Evolutionary conservation across 2,113 vertebrate species (phyloP), one percentile per base, ranked within the genome.

Genomic region (Apaloderma vittatum): DNA sequence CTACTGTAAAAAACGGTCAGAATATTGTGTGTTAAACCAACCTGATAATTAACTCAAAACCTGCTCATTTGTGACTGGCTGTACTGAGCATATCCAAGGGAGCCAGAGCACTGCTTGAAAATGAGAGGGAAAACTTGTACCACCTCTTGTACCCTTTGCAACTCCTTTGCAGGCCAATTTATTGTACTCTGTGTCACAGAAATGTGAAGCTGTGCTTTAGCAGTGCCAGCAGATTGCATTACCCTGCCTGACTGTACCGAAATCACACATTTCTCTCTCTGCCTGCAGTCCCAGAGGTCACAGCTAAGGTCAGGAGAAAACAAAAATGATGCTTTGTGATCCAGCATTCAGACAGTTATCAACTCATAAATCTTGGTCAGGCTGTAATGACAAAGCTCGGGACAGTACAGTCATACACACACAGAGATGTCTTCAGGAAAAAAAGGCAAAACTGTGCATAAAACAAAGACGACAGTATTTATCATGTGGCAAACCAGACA

Each of bases 311-410:
- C 89, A 94, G 96, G 75, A 91, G 90, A 95, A 80, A 97, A 97
- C 93, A 98, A 94, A 98, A 98, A 87, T 58, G 63, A 92, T 89
- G 97, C 92, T 97, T 97, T 97, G 96, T 97, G 94, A 95, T 96
- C 91, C 97, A 97, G 93, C 80, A 12, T 95, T 97, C 79, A 97
- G 94, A 93, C 96, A 97, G 96, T 95, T 98, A 97, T 95, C 98
- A 94, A 93, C 93, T 97, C 93, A 87, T 98, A 98, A 98, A 98
- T 98, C 98, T 97, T 95, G 85, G 84, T 96, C 95, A 94, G 87
- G 75, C 67, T 48, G 92, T 94, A 97, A 97, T 74, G 93, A 96
- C 94, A 95, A 94, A 92, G 59, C 24, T 61, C 77, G 90, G 96
- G 93, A 94, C 90, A 94, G 92, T 48, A 80, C 65, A 95, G 96